Base-by-base conservation (phyloP, 2,113 vertebrate genomes). In the Dendrocopos noguchii region DNA sequence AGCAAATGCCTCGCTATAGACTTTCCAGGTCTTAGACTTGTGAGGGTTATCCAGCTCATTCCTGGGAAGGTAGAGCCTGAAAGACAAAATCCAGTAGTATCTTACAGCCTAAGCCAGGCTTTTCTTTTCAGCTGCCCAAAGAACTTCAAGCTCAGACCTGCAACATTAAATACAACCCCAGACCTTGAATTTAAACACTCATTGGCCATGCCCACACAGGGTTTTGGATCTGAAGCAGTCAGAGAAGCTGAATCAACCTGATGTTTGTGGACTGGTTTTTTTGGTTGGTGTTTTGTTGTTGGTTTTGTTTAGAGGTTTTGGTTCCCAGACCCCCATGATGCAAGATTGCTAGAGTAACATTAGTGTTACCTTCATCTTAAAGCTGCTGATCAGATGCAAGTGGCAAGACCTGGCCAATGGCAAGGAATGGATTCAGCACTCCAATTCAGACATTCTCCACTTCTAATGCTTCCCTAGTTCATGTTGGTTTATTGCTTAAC, bases 1-100 rank as follows among this genome's bases (percentile, higher is more conserved):
- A 56, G 98, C 99, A 98, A 99, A 99, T 9, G 97, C 95, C 80
- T 98, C 98, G 63, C 96, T 97, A 93, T 99, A 99, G 93, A 99
- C 92, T 78, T 98, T 97, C 98, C 99, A 99, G 19, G 97, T 98
- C 97, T 98, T 99, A 44, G 96, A 88, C 85, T 99, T 99, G 97
- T 99, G 98, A 46, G 98, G 98, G 95, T 99, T 99, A 96, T 99
- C 99, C 92, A 99, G 80, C 93, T 99, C 98, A 20, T 98, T 98
- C 91, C 99, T 98, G 65, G 98, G 81, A 90, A 99, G 96, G 86
- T 98, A 98, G 56, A 99, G 97, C 90, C 99, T 99, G 96, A 81
- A 90, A 96, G 93, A 95, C 78, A 95, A 72, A 93, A 94, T 90
- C 47, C 27, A 57, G 29, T 24, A 57, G 21, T 8, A 44, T 39